These are phyloP conservation scores for Artibeus jamaicensis DNA, from an alignment of 2,797 vertebrate genomes.

Conservation along the genomic window DNA sequence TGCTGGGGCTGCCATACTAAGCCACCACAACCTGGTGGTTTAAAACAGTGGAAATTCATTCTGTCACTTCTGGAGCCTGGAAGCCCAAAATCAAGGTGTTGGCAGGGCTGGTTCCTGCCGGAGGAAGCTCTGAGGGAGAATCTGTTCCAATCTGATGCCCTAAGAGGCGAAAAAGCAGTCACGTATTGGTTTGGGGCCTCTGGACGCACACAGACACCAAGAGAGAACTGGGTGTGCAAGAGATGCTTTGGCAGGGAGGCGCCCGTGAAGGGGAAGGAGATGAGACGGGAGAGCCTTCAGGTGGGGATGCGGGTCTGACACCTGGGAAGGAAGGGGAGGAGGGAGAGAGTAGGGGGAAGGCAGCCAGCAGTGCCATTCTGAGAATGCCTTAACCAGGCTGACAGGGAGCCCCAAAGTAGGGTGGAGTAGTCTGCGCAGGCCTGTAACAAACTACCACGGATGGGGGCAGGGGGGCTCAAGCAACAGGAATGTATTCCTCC, in stretches of 20 bases:
- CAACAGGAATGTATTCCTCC: not conserved
- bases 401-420: not conserved
- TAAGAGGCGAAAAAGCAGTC: not conserved
- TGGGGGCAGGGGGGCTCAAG: not conserved
- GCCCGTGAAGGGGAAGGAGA: not conserved
- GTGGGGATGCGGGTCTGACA: too few relatives aligned
- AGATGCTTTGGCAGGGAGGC: fast-evolving
- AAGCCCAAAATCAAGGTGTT: not conserved
- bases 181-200: not conserved
- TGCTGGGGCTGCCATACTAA: not conserved
- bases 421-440: not conserved
- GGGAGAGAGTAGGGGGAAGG: not conserved
- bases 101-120: not conserved
- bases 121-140: not conserved
- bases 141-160: not conserved
- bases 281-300: too few relatives aligned
- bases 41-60: not conserved
- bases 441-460: not conserved
- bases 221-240: not conserved
- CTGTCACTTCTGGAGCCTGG: not conserved
- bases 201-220: not conserved
- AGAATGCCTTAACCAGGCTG: not conserved
- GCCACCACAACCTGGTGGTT: not conserved
- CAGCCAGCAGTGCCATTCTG: not conserved
- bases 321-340: not conserved